Evolutionary conservation across 2,113 vertebrate species (phyloP), one percentile per base, ranked within the genome.

Genomic region (Gymnorhina tibicen): DNA sequence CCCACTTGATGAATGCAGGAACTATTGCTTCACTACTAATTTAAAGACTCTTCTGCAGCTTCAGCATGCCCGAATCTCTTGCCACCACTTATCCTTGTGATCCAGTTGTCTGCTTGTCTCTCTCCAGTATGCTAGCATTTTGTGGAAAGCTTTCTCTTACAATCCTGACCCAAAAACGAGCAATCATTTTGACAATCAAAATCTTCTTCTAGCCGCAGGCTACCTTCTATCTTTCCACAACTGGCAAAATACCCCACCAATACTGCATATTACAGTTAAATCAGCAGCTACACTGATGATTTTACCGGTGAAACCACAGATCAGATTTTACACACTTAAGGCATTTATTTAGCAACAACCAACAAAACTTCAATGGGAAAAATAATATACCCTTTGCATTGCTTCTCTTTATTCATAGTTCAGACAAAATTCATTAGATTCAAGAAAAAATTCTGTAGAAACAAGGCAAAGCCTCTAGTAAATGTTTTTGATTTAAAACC

Each of bases 311-410:
- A 92, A 96, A 66, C 37, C n/a, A 88, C 23, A 74, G n/a, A 69
- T 74, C 13, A 63, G 33, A 64, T 75, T 94, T 73, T 42, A 91
- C 64, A 78, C 13, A 23, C 63, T 83, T 94, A 97, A 97, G 94
- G 86, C 78, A 94, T 90, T 92, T 91, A 93, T 94, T 92, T 85
- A 91, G 42, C 58, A 88, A 87, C 37, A 85, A 86, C 81, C 58
- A 89, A 81, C 9, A 87, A 78, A 64, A 92, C 39, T 49, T 63
- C 62, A 89, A 37, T 27, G 26, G 49, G 52, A 75, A 95, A 93
- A 85, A 91, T 62, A 91, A 74, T 33, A 77, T 50, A 77, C 21
- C 81, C 84, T 88, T 80, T 7, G 17, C 12, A 91, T 49, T 69
- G 35, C 24, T 93, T 66, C 52, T 94, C 62, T 93, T 96, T 91